Percentiles rank a stretch among this genome's conserved stretches.
Evolutionary conservation across 2,113 vertebrate species (phyloP).

Genomic region (Nothocercus julius): DNA sequence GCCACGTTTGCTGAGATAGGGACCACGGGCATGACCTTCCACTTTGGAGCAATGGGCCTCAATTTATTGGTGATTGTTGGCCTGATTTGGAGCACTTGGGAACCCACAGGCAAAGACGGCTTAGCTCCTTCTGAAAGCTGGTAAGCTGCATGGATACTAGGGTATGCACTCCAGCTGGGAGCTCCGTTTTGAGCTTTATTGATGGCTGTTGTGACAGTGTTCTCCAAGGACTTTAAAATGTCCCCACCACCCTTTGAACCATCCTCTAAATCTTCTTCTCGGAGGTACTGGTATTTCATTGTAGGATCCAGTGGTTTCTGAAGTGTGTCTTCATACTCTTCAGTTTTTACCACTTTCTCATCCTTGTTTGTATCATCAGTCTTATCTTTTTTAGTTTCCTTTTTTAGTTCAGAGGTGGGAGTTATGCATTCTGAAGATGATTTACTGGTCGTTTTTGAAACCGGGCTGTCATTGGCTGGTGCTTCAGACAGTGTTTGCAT

Average conservation of each 20-base stretch:
- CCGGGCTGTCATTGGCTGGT: slow-evolving; percentile 72
- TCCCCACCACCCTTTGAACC: slow-evolving; percentile 92
- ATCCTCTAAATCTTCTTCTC: slow-evolving; percentile 96
- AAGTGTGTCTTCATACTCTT: slow-evolving; percentile 85
- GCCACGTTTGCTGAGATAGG: slow-evolving; percentile 72
- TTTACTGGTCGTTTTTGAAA: slow-evolving; percentile 82
- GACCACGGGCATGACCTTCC: slow-evolving; percentile 82
- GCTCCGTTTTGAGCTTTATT: slow-evolving; percentile 86
- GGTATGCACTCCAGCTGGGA: slow-evolving; percentile 94
- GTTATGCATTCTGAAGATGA: slow-evolving; percentile 78
- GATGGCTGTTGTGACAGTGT: slow-evolving; percentile 88
- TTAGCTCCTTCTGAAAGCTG: slow-evolving; percentile 94
- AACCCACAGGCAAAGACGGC: slow-evolving; percentile 79
- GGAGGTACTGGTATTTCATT: slow-evolving; percentile 94
- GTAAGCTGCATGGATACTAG: slow-evolving; percentile 97
- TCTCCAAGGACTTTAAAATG: slow-evolving; percentile 97
- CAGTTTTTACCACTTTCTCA: slow-evolving; percentile 83
- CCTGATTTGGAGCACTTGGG: slow-evolving; percentile 89
- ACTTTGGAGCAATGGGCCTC: slow-evolving; percentile 93
- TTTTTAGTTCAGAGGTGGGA: slow-evolving; percentile 80
- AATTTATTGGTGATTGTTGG: slow-evolving; percentile 91
- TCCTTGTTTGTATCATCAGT: slow-evolving; percentile 66
- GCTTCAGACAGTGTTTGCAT: slow-evolving; percentile 90
- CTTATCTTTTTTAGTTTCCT: slow-evolving; percentile 85
- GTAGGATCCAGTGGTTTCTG: slow-evolving; percentile 86